phyloP scores from a whole-genome alignment of 37 sponge, comb jelly and placozoan species.

The Aplysina aerophoba region DNA sequence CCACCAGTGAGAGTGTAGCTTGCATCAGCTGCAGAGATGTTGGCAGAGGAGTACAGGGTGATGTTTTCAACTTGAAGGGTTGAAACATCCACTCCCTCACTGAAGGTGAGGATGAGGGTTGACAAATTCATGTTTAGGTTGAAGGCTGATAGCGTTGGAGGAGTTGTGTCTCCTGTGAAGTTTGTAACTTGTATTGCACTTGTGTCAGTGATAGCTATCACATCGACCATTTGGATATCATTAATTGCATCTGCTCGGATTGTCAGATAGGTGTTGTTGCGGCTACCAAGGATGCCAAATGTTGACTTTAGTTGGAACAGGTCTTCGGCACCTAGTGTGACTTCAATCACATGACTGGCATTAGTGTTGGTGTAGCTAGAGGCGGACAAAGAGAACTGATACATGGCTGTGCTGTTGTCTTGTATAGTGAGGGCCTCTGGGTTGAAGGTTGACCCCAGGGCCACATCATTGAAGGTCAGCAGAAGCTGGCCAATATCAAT shows the following conservation, averaged over 20 bases:
- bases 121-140: conserved; percentile 77
- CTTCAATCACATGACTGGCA: conserved; percentile 69
- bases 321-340: conserved; percentile 80
- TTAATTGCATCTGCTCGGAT: conserved; percentile 68
- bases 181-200: conserved; percentile 61
- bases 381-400: conserved; percentile 58
- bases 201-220: conserved; percentile 79
- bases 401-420: conserved; percentile 30
- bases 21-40: conserved; percentile 39
- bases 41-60: conserved; percentile 55
- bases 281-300: conserved; percentile 54
- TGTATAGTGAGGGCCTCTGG: conserved; percentile 71
- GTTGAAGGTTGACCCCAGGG: conserved; percentile 64
- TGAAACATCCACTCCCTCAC: conserved; percentile 71
- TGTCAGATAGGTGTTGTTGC: conserved; percentile 67
- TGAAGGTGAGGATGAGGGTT: conserved; percentile 68
- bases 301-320: conserved; percentile 77
- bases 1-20: conserved; percentile 57
- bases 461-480: conserved; percentile 86
- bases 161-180: conserved; percentile 65
- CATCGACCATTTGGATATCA: conserved; percentile 77
- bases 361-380: conserved; percentile 48
- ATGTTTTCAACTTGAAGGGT: conserved; percentile 54
- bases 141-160: conserved; percentile 67
- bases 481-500: conserved; percentile 73